Percentiles rank a stretch among this genome's conserved stretches.
phyloP scores from a whole-genome alignment of 2,888 invertebrate species.

The Abrostola tripartita region DNA sequence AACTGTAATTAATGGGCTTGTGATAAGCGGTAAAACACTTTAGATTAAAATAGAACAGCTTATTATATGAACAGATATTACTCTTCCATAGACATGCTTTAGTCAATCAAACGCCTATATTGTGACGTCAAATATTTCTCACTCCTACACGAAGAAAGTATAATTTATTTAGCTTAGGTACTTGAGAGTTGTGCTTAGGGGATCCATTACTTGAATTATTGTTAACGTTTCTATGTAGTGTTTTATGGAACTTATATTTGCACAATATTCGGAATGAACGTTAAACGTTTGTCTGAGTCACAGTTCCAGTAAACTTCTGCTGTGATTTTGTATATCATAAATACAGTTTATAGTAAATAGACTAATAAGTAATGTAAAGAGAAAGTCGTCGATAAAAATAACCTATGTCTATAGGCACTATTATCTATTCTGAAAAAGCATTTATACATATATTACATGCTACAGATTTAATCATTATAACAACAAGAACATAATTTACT shows the following conservation, averaged over 20 bases:
- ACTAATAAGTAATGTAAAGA: no score
- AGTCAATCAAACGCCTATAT: conserved; percentile 65
- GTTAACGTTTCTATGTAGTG: conserved; percentile 4
- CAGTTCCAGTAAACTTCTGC: no score
- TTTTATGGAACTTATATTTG: no score
- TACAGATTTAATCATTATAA: no score
- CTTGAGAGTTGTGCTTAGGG: background rate
- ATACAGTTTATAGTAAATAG: no score
- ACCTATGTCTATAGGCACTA: background rate
- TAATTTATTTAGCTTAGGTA: conserved; percentile 16
- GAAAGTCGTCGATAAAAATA: no score
- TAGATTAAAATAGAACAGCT: conserved; percentile 81
- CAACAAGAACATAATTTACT: no score
- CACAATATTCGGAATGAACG: no score
- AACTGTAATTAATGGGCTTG: conserved; percentile 79
- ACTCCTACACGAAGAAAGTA: conserved; percentile 33
- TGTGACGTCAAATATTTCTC: conserved; percentile 39
- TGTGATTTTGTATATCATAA: no score
- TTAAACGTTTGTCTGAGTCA: no score
- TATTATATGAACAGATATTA: conserved; percentile 68
- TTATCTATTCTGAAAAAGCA: no score
- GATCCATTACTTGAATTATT: conserved; percentile 8
- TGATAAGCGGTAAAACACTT: conserved; percentile 85
- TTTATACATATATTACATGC: no score
- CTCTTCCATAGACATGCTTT: conserved; percentile 62